These are phyloP conservation scores for Numida meleagris DNA, from an alignment of 2,113 vertebrate species.

Conservation along the genomic window DNA sequence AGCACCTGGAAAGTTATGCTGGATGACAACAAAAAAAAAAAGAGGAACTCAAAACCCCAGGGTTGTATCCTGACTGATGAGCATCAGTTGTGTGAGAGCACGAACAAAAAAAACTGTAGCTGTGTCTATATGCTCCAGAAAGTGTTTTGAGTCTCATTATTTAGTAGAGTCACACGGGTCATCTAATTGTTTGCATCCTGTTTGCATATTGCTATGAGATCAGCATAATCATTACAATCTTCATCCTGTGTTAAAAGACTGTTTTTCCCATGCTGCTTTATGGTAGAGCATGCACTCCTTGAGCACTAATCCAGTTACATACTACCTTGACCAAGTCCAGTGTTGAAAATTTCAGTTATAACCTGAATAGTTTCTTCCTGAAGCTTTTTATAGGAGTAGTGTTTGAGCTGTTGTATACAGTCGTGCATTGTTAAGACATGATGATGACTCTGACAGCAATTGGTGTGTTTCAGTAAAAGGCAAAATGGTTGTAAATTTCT, in stretches of 20 bases:
- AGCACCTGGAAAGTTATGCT: rapidly evolving
- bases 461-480: background rate
- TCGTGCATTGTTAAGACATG: background rate
- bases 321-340: background rate
- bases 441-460: rapidly evolving
- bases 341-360: background rate
- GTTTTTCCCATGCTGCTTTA: rapidly evolving
- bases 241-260: rapidly evolving
- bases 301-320: rapidly evolving
- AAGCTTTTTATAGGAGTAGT: background rate
- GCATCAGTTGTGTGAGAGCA: background rate
- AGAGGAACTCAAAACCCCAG: background rate
- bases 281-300: rapidly evolving
- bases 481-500: background rate
- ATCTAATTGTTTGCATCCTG: too few relatives aligned
- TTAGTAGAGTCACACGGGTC: rapidly evolving
- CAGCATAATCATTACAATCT: rapidly evolving
- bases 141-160: background rate
- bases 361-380: background rate
- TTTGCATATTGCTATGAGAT: rapidly evolving
- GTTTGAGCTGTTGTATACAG: background rate
- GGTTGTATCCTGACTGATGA: background rate
- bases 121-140: background rate
- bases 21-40: too few relatives aligned
- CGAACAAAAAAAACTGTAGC: background rate